A percentile compares a stretch with the other conserved stretches of the same genome.
Evolutionary conservation across 2,888 invertebrate species (phyloP).

Genomic region (Drosophila mimetica): DNA sequence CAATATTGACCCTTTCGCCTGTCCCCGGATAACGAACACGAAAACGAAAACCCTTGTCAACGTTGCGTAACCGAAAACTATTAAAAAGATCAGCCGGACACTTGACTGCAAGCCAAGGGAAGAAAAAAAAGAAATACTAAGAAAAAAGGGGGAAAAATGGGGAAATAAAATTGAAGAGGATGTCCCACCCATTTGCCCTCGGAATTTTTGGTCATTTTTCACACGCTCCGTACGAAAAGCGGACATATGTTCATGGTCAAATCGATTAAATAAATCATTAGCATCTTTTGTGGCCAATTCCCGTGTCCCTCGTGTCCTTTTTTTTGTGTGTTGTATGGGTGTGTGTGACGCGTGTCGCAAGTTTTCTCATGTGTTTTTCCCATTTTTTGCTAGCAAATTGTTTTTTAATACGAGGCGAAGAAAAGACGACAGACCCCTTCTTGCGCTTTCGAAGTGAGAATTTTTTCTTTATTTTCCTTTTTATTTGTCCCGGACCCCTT

Average conservation of each 20-base stretch:
- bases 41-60: constrained; percentile 80
- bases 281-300: constrained; percentile 83
- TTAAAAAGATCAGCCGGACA: constrained; percentile 75
- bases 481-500: constrained; percentile 23
- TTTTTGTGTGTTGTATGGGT: constrained; percentile 3
- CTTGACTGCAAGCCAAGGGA: constrained; percentile 35
- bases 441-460: constrained; percentile 37
- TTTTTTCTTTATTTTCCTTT: constrained; percentile 25
- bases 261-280: constrained; percentile 84
- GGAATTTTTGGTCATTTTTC: constrained; percentile 66
- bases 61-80: constrained; percentile 74
- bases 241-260: constrained; percentile 84
- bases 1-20: constrained; percentile 66
- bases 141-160: constrained; percentile 14
- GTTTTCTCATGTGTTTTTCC: constrained; percentile 59
- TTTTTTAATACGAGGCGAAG: constrained; percentile 79
- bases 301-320: constrained; percentile 41
- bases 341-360: constrained; percentile 59
- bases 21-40: constrained; percentile 2
- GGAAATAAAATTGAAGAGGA: constrained; percentile 33
- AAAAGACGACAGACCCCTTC: constrained; percentile 15
- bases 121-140: constrained; percentile 7
- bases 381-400: constrained; percentile 66
- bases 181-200: constrained; percentile 22
- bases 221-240: constrained; percentile 56